Base-by-base conservation (phyloP, 2,797 vertebrate species). In the Crenuchus spilurus region DNA sequence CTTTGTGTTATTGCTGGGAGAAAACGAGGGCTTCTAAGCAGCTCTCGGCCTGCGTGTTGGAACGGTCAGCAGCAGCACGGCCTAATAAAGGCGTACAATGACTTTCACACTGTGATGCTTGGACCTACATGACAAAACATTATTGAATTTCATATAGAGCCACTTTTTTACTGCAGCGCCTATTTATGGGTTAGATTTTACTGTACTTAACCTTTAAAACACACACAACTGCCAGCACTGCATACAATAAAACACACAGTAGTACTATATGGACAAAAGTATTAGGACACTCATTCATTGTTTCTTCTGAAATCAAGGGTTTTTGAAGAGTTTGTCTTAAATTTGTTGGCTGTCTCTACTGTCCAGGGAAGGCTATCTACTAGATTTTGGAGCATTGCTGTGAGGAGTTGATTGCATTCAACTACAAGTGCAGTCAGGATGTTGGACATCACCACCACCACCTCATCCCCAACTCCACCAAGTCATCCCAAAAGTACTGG, bases 11-110 rank as follows among this genome's bases (percentile, higher is more conserved):
- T 51, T 61, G 26, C 42, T 69, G 46, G 46, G 35, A 42, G 73
- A 75, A 68, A 67, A 67, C 26, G 51, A 48, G 20, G 18, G 39
- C 41, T 66, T 55, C 46, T 31, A 39, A 57, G 44, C 51, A 66
- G 62, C 20, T 31, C 16, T 60, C 39, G 51, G 71, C 49, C 28
- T 14, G 54, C 6, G 44, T 51, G 31, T 7, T 39, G 72, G 41
- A 66, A 39, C 5, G 1, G n/a, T 6, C 37, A 2, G 49, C 61
- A 24, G 22, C 30, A 28, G 51, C 1, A 35, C 16, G 33, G 22
- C 41, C 58, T 26, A 41, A 41, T 61, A 61, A 61, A 41, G 37
- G 18, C 58, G 20, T 18, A 16, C 33, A 24, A 16, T 41, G 58
- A 41, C 20, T 41, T 61, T 41, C 51, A 49, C 20, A 22, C 33